phyloP scores from a whole-genome alignment of 2,797 vertebrate genomes.

The Notoglanidium macrostoma region DNA sequence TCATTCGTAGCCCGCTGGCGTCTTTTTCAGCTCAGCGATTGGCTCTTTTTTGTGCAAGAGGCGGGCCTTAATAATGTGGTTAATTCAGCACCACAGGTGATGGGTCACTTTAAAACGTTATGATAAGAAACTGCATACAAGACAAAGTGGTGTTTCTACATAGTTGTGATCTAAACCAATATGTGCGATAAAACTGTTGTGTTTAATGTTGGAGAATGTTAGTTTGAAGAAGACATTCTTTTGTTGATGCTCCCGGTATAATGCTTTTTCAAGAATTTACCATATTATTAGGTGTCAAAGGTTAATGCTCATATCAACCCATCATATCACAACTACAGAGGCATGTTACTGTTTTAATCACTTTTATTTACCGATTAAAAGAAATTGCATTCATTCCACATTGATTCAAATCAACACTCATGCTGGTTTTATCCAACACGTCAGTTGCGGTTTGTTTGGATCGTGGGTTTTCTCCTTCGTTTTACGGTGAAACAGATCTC shows the following conservation, averaged over 20 bases:
- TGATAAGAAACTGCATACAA: background rate
- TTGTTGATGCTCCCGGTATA: too few species aligned
- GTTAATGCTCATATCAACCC: background rate
- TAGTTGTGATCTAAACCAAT: background rate
- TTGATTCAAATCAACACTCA: slow-evolving; percentile 93
- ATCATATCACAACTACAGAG: background rate
- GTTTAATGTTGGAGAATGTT: background rate
- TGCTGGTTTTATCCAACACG: slow-evolving; percentile 86
- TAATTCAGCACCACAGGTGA: background rate
- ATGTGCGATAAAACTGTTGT: background rate
- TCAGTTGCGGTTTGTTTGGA: slow-evolving; percentile 81
- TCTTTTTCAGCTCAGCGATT: background rate
- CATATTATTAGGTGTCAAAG: background rate
- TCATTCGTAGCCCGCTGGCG: background rate
- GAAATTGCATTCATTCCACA: slow-evolving; percentile 99
- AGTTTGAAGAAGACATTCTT: too few species aligned
- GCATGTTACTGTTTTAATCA: slow-evolving; percentile 73
- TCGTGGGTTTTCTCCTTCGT: slow-evolving; percentile 62
- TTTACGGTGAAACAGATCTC: slow-evolving; percentile 64
- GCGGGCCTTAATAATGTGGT: background rate
- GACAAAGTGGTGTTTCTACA: too few species aligned
- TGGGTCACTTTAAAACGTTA: background rate
- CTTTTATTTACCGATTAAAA: slow-evolving; percentile 99
- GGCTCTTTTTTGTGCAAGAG: background rate
- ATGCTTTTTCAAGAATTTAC: background rate